Evolutionary conservation across 1,140 invertebrate species (phyloP).

Genomic region (Berghia stephanieae): DNA sequence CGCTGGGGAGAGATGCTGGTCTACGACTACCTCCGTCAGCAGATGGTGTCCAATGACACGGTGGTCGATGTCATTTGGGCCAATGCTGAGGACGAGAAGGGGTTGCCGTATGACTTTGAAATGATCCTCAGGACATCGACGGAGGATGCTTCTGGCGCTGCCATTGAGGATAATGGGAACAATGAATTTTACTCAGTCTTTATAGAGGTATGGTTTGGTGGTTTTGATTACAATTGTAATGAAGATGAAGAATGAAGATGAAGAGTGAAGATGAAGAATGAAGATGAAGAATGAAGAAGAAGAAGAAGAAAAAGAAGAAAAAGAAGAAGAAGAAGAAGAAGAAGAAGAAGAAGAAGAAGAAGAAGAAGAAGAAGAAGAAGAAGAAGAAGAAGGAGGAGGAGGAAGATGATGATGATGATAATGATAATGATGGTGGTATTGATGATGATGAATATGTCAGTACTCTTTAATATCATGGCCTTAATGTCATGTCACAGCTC

Average conservation of each 20-base stretch:
- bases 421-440: not conserved
- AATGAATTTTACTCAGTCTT: too few relatives aligned
- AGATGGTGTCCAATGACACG: constrained; percentile 36
- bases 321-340: constrained; percentile 9
- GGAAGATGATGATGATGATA: constrained; percentile 17
- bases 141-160: not conserved
- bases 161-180: not conserved
- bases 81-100: constrained; percentile 39
- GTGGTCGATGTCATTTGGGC: constrained; percentile 49
- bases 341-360: constrained; percentile 14
- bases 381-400: constrained; percentile 4
- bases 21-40: constrained; percentile 48
- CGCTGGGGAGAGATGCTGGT: constrained; percentile 58
- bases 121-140: not conserved
- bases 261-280: not conserved
- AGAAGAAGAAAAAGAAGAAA: constrained; percentile 20
- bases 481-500: too few relatives aligned
- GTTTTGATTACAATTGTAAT: not conserved
- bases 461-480: too few relatives aligned
- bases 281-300: not conserved
- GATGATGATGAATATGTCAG: too few relatives aligned
- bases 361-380: constrained; percentile 12
- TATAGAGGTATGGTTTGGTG: not conserved
- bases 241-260: not conserved
- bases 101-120: not conserved